Evolutionary conservation across 2,113 vertebrate genomes (phyloP), one percentile per base, ranked within the genome.

Genomic region (Hirundichthys speculiger): DNA sequence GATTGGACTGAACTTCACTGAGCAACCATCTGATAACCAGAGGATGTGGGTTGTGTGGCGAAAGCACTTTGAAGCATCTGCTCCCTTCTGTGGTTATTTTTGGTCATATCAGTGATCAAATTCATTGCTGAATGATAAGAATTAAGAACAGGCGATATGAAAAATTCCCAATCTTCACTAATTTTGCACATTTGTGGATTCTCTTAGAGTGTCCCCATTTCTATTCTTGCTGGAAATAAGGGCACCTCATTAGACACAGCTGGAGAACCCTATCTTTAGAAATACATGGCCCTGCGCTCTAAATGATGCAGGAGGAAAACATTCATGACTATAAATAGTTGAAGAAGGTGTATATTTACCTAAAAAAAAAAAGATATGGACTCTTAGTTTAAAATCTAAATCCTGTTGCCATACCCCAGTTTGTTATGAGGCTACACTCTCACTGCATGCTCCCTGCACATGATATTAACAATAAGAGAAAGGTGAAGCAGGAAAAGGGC

Each of bases 301-400:
- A 15, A 52, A 54, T 60, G 60, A 54, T 41, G 63, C 51, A 50
- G 51, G 53, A 63, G 73, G 74, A 74, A 71, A 85, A 75, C 49
- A 62, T 77, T 77, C 55, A 75, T 49, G 10, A 12, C 39, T 88
- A 85, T 66, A 77, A 85, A 85, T 86, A 87, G 42, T 43, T 30
- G 39, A 27, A 27, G 20, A 39, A 62, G 58, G n/a, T 47, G 40
- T 57, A 22, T 47, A 59, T 69, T 61, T 72, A 54, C 18, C 21
- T 53, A 51, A 43, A 40, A 15, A 58, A 42, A 73, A 59, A 59
- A 46, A 59, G 41, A 48, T 73, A 57, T 62, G 40, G 27, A 54
- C 18, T 51, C 20, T 42, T 24, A 30, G 69, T 68, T 77, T 40
- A 34, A 56, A 79, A 66, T 45, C 34, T 50, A 68, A 61, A 14